A percentile compares a stretch with the other conserved stretches of the same genome.
phyloP scores from a whole-genome alignment of 2,888 invertebrate species.

The Timema podura region DNA sequence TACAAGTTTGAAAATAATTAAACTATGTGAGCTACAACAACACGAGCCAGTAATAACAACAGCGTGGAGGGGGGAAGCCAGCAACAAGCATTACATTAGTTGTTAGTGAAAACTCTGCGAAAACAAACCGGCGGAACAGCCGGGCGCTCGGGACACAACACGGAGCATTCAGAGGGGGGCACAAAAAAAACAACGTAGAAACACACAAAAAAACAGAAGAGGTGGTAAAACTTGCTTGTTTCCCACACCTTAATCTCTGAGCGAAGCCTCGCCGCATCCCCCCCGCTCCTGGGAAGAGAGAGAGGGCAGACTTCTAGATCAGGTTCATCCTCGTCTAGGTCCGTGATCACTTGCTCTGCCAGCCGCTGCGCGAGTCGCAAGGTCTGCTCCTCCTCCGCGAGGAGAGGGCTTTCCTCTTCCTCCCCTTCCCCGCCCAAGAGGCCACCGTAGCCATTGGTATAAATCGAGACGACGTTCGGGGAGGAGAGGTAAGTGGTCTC shows the following conservation, averaged over 20 bases:
- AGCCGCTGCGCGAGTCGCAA: conserved; percentile 33
- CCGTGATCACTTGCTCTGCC: conserved; percentile 34
- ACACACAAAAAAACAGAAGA: too few species aligned
- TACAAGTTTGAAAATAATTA: too few species aligned
- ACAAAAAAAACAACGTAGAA: too few species aligned
- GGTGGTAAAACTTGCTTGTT: neutral
- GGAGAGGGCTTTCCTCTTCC: conserved; percentile 12
- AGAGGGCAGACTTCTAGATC: conserved; percentile 13
- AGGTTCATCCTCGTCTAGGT: conserved; percentile 27
- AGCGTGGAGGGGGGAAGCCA: too few species aligned
- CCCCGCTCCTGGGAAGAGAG: neutral
- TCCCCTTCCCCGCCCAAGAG: conserved; percentile 2
- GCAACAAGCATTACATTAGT: too few species aligned
- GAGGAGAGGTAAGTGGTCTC: conserved; percentile 68
- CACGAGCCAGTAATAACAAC: too few species aligned
- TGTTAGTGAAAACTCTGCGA: too few species aligned
- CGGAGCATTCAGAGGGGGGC: too few species aligned
- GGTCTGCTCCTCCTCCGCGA: conserved; percentile 32
- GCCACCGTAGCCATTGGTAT: neutral
- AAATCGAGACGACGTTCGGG: neutral
- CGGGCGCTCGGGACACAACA: too few species aligned
- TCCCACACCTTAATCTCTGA: conserved; percentile 26
- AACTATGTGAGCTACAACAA: too few species aligned
- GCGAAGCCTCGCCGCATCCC: conserved; percentile 5
- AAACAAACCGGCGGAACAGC: too few species aligned